These are phyloP conservation scores for Orientallactaga sibirica DNA, from an alignment of 2,797 vertebrate genomes.

Conservation along the genomic window DNA sequence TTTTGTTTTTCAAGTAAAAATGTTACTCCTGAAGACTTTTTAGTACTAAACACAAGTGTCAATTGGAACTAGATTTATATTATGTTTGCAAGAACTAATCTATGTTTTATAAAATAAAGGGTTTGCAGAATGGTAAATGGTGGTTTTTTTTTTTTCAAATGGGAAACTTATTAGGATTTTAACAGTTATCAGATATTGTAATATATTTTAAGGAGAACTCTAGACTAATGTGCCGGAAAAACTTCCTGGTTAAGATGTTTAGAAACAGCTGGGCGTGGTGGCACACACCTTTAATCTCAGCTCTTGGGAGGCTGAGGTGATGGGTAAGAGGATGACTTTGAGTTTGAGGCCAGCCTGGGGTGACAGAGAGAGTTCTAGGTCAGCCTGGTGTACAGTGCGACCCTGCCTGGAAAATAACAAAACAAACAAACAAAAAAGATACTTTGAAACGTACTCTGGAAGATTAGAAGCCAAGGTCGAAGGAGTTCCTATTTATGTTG, in stretches of 20 bases:
- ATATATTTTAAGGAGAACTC: conserved; percentile 46
- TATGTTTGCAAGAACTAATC: conserved; percentile 43
- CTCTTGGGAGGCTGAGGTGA: too few relatives aligned
- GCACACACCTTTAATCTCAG: too few relatives aligned
- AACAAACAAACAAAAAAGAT: too few relatives aligned
- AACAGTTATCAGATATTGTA: conserved; percentile 6
- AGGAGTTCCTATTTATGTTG: conserved; percentile 13
- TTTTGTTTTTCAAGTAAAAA: conserved; percentile 1
- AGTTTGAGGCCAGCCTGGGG: too few relatives aligned
- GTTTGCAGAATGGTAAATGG: conserved; percentile 27
- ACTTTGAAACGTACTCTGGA: not conserved
- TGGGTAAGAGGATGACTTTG: too few relatives aligned
- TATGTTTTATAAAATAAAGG: not conserved
- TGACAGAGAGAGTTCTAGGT: too few relatives aligned
- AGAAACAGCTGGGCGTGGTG: not conserved
- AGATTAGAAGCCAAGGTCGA: not conserved
- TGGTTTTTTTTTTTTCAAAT: conserved; percentile 21
- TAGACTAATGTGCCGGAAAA: conserved; percentile 20
- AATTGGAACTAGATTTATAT: conserved; percentile 39
- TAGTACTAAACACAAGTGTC: conserved; percentile 53
- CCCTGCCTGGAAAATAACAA: too few relatives aligned
- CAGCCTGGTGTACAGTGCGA: too few relatives aligned
- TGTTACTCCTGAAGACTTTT: conserved; percentile 16
- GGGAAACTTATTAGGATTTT: conserved; percentile 43
- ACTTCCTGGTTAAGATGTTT: not conserved